A percentile compares a stretch with the other conserved stretches of the same genome.
Evolutionary conservation across 2,113 vertebrate species (phyloP).

Genomic region (Arenaria interpres): DNA sequence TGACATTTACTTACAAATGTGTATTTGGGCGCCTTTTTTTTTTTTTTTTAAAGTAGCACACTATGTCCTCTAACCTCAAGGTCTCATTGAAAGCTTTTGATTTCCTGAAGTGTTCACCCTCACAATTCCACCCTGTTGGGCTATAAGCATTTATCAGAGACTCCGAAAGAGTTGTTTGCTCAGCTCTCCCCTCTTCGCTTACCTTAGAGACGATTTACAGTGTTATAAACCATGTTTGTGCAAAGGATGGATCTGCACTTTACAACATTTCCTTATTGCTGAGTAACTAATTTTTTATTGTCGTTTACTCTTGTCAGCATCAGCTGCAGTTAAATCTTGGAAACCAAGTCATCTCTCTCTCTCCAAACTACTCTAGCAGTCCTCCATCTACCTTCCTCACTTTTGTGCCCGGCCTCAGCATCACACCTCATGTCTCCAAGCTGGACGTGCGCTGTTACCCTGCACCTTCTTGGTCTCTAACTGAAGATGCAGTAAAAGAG

Average conservation of each 20-base stretch:
- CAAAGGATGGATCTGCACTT: neutral
- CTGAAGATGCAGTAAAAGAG: neutral
- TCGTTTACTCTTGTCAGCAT: neutral
- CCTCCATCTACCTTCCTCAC: neutral
- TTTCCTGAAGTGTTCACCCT: neutral
- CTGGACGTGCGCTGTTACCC: neutral
- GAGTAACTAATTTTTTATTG: neutral
- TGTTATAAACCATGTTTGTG: neutral
- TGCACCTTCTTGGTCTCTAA: neutral
- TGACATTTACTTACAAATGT: neutral
- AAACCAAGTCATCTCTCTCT: neutral
- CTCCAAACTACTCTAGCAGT: neutral
- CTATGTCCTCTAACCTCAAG: neutral
- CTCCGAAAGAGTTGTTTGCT: neutral
- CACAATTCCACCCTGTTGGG: neutral
- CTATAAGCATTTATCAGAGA: neutral
- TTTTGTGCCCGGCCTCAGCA: neutral
- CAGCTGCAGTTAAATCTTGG: neutral
- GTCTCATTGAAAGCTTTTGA: neutral
- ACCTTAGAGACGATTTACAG: neutral
- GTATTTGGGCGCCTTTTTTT: accelerated
- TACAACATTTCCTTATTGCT: neutral
- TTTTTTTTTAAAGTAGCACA: neutral
- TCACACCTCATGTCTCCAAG: neutral
- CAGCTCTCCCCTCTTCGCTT: neutral